Conservation (phyloP, 2,797 vertebrate species). For the Sciaenops ocellatus region DNA sequence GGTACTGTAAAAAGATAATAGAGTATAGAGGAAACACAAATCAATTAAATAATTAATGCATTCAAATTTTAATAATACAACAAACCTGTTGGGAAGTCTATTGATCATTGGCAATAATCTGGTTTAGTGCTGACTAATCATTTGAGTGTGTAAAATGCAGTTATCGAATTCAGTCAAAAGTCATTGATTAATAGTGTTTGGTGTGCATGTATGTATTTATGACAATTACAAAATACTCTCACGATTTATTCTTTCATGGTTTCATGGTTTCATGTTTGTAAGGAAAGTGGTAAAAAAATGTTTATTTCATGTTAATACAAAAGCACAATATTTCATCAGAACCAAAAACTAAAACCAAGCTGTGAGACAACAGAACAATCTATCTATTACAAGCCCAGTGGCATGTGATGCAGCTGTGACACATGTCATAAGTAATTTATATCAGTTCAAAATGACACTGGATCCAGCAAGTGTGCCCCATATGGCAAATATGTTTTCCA, state of each 20-base stretch:
- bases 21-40: background rate
- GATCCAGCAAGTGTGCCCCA: slow-evolving; percentile 24
- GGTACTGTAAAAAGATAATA: slow-evolving; percentile 5
- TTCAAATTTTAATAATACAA: background rate
- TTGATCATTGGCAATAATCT: background rate
- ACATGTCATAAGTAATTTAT: slow-evolving; percentile 32
- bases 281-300: background rate
- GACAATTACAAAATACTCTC: background rate
- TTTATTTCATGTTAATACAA: background rate
- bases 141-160: background rate
- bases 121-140: background rate
- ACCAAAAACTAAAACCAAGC: background rate
- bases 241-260: background rate
- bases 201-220: background rate
- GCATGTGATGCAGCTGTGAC: slow-evolving; percentile 14
- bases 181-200: background rate
- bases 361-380: slow-evolving; percentile 1
- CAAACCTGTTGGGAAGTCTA: background rate
- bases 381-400: background rate
- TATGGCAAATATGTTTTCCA: slow-evolving; percentile 37
- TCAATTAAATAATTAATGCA: background rate
- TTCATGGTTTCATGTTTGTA: background rate
- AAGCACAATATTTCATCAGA: background rate
- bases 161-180: background rate
- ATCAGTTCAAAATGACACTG: slow-evolving; percentile 21